phyloP scores from a whole-genome alignment of 2,113 vertebrate species.

The Dipodomys ordii region DNA sequence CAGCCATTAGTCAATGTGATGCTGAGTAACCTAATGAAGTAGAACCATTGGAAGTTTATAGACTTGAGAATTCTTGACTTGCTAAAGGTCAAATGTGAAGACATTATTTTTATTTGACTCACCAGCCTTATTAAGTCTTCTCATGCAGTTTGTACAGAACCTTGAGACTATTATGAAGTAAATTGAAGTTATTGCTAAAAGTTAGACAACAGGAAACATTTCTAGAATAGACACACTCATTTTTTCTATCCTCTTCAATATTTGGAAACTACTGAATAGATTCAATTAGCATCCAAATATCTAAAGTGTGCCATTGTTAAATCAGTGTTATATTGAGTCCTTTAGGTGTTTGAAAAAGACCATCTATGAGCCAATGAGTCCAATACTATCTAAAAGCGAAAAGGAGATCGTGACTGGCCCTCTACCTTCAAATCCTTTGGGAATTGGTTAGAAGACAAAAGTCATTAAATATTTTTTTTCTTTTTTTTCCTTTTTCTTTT shows the following conservation, averaged over 20 bases:
- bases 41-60: slow-evolving; percentile 28
- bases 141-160: not conserved
- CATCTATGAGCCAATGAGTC: not conserved
- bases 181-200: slow-evolving; percentile 24
- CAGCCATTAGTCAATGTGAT: slow-evolving; percentile 41
- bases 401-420: not conserved
- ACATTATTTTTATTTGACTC: slow-evolving; percentile 64
- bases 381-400: not conserved
- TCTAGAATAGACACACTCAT: not conserved
- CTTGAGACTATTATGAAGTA: not conserved
- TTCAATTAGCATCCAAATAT: not conserved
- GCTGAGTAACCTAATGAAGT: slow-evolving; percentile 54
- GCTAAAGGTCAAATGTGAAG: slow-evolving; percentile 57
- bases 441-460: not conserved
- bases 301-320: not conserved
- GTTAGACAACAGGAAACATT: slow-evolving; percentile 12
- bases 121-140: not conserved
- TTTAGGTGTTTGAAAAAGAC: not conserved
- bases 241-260: not conserved
- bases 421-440: no score
- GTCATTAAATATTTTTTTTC: not conserved
- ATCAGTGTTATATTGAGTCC: not conserved
- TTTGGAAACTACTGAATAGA: slow-evolving; percentile 14
- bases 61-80: slow-evolving; percentile 19
- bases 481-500: no score